A percentile compares a stretch with the other conserved stretches of the same genome.
Conservation (phyloP, 2,888 invertebrate species). For the Drosophila kuntzei region DNA sequence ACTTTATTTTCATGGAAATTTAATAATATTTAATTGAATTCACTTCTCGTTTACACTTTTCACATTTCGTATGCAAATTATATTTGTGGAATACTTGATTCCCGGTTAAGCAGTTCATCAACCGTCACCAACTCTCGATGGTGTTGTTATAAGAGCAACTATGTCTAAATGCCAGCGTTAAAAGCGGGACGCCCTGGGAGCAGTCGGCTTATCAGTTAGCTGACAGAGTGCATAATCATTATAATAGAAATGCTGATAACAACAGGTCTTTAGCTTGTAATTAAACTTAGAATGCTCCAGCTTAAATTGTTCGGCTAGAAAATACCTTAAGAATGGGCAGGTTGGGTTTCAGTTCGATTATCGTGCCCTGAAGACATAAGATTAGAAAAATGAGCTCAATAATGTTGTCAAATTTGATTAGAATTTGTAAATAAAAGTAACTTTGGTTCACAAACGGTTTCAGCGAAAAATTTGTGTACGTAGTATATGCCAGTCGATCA, state of each 20-base stretch:
- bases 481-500: constrained; percentile 12
- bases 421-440: background rate
- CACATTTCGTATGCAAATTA: constrained; percentile 52
- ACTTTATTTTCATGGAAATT: constrained; percentile 1
- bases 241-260: constrained; percentile 67
- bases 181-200: constrained; percentile 25
- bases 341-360: background rate
- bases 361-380: background rate
- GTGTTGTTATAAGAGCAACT: constrained; percentile 41
- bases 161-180: constrained; percentile 30
- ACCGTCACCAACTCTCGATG: constrained; percentile 55
- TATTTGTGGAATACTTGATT: constrained; percentile 9
- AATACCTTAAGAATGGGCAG: constrained; percentile 2
- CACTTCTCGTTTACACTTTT: constrained; percentile 28
- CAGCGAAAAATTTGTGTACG: background rate
- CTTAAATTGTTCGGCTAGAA: constrained; percentile 1
- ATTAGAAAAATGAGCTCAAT: background rate
- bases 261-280: constrained; percentile 52
- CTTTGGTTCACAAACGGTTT: background rate
- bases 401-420: background rate
- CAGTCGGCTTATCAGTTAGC: constrained; percentile 60
- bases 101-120: constrained; percentile 39
- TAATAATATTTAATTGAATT: constrained; percentile 6
- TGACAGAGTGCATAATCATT: constrained; percentile 48
- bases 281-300: constrained; percentile 2